Conservation (phyloP, 2,113 vertebrate species). For the Lota lota region DNA sequence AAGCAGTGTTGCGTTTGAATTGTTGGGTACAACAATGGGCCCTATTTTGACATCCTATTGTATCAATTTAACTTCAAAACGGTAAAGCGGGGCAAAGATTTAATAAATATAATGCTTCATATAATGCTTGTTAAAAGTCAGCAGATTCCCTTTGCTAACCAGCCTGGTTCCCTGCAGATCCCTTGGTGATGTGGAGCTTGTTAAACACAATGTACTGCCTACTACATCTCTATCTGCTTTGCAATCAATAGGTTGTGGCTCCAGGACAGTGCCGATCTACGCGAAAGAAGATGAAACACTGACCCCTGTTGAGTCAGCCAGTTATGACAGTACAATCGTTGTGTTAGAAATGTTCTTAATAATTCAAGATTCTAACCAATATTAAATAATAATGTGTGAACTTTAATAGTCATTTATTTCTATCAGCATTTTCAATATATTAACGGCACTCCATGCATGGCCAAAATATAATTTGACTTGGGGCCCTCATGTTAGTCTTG, state of each 20-base stretch:
- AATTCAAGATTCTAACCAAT: too few species aligned
- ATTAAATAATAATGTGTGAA: too few species aligned
- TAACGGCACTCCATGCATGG: too few species aligned
- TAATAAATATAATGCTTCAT: neutral
- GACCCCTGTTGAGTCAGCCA: conserved; percentile 53
- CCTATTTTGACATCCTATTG: conserved; percentile 26
- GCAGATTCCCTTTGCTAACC: neutral
- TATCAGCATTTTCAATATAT: too few species aligned
- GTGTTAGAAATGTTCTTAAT: too few species aligned
- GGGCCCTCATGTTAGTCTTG: too few species aligned
- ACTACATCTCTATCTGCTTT: neutral
- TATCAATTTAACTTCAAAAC: conserved; percentile 27
- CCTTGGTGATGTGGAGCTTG: neutral
- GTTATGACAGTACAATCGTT: neutral
- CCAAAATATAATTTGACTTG: too few species aligned
- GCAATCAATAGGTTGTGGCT: neutral
- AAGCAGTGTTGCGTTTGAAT: conserved; percentile 41
- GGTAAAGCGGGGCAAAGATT: neutral
- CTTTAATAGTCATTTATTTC: too few species aligned
- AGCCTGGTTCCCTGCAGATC: neutral
- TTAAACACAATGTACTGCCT: conserved; percentile 26
- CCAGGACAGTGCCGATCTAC: neutral
- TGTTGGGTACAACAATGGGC: conserved; percentile 43
- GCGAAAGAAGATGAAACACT: conserved; percentile 35
- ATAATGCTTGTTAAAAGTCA: neutral